Percentiles rank a stretch among this genome's conserved stretches.
Evolutionary conservation across 2,888 invertebrate species (phyloP).

Genomic region (Caenorhabditis angaria): DNA sequence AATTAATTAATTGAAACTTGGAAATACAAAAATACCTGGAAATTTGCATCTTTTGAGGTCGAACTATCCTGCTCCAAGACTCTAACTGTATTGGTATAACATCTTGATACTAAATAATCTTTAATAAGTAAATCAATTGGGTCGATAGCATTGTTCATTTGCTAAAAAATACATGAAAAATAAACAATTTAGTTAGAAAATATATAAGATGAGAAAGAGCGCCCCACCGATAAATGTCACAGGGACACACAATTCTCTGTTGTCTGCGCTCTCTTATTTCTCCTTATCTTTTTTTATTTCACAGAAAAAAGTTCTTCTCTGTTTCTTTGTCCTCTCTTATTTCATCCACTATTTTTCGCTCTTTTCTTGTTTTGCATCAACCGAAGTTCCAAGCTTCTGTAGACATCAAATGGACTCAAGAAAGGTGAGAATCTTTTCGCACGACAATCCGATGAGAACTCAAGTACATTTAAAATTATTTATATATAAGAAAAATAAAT

Average conservation of each 20-base stretch:
- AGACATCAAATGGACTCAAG: background rate
- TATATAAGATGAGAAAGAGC: background rate
- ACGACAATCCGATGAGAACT: background rate
- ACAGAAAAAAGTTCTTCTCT: too few relatives aligned
- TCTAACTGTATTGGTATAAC: conserved; percentile 37
- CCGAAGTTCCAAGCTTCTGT: too few relatives aligned
- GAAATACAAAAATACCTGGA: too few relatives aligned
- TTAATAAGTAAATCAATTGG: conserved; percentile 44
- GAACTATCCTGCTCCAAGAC: conserved; percentile 44
- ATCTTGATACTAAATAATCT: conserved; percentile 45
- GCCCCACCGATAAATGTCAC: background rate
- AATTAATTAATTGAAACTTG: conserved; percentile 3
- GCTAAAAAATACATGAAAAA: background rate
- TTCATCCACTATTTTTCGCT: too few relatives aligned
- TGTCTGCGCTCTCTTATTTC: too few relatives aligned
- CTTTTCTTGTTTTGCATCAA: too few relatives aligned
- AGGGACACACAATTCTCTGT: too few relatives aligned
- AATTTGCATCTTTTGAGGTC: conserved; percentile 44
- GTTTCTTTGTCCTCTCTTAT: too few relatives aligned
- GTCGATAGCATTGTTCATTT: conserved; percentile 44
- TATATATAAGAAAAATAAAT: conserved; percentile 1
- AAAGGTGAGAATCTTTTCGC: background rate
- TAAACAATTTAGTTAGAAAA: background rate
- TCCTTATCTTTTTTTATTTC: too few relatives aligned
- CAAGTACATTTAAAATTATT: background rate